These are phyloP conservation scores for Tychaedon coryphoeus DNA, from an alignment of 2,113 vertebrate genomes.

Conservation along the genomic window DNA sequence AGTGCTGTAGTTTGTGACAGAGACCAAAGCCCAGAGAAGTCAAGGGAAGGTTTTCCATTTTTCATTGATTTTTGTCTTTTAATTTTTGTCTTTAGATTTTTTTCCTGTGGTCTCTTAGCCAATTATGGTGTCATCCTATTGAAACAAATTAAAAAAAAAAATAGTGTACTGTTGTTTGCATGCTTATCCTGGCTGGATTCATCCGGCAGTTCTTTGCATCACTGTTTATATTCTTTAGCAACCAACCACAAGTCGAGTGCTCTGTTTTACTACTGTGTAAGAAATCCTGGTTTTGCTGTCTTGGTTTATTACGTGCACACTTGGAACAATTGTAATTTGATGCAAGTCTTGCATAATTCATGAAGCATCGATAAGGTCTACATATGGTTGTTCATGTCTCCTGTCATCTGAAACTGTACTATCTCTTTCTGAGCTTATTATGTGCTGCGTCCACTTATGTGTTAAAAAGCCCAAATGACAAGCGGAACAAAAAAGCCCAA, in stretches of 20 bases:
- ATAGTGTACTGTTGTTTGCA: not conserved
- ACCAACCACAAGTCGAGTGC: not conserved
- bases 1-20: not conserved
- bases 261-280: not conserved
- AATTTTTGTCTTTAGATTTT: not conserved
- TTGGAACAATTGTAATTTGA: not conserved
- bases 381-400: not conserved
- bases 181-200: not conserved
- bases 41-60: not conserved
- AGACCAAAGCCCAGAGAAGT: not conserved
- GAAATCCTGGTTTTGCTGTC: not conserved
- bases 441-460: not conserved
- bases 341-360: not conserved
- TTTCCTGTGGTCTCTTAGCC: not conserved
- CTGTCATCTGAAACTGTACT: not conserved
- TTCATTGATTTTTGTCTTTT: not conserved
- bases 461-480: not conserved
- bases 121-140: not conserved
- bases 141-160: not conserved
- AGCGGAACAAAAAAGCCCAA: not conserved
- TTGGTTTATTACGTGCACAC: not conserved
- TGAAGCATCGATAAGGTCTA: not conserved
- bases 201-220: not conserved
- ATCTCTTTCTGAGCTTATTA: not conserved
- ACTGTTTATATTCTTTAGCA: not conserved